Base-by-base conservation (phyloP, 2,797 vertebrate species). In the Pterois miles region DNA sequence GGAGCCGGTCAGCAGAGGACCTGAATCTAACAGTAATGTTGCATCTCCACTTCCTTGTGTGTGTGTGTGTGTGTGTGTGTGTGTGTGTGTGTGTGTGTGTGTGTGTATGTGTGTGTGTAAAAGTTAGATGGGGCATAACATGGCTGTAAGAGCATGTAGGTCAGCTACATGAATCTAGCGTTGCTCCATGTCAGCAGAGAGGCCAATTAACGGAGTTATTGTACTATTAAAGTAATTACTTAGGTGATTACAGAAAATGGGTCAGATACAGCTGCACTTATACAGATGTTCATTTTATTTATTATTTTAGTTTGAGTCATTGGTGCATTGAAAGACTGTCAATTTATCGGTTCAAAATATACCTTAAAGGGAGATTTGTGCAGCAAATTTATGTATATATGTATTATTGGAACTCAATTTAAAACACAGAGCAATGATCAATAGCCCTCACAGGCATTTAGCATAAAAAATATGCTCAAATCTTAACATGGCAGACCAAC, bases 61-160 rank as follows among this genome's bases (percentile, higher is more conserved):
- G 11, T 31, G 20, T 38, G 25, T 25, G 16, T 57, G 40, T 38
- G 25, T 29, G 31, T 14, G 36, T 54, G 70, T 53, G 10, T 31
- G 22, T 54, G 57, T 71, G 52, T 46, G 50, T 36, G 23, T 58
- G 16, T 36, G 34, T 36, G 34, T 36, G 38, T 34, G 62, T 52
- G 57, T 64, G 70, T 69, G 25, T 70, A 60, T 56, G 40, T 53
- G 53, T 25, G 52, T 57, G 16, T 10, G 14, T 8, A 12, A 22
- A 31, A 48, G 40, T 68, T 59, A 43, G 54, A 63, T 76, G 36
- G 54, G 20, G 5, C 23, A 11, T 18, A 57, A 58, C 4, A 70
- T 43, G 69, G 67, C 46, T 78, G 34, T 31, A 71, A 67, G 68
- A 74, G 53, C 58, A 66, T 72, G n/a, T 86, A 78, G 74, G 78